Conservation (phyloP, 1,140 invertebrate genomes). For the Brachionus manjavacas region DNA sequence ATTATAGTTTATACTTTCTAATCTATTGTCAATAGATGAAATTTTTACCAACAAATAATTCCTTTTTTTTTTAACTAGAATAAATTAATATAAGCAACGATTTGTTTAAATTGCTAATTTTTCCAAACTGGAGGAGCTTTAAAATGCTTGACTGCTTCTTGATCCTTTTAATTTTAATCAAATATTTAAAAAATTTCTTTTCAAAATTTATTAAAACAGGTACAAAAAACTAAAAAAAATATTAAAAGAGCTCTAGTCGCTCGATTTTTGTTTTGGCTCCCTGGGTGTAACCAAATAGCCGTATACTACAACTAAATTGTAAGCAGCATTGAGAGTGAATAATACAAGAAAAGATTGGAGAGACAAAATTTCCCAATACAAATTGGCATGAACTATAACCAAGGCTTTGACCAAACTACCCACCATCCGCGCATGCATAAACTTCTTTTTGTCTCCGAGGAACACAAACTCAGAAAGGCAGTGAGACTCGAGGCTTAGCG, state of each 20-base stretch:
- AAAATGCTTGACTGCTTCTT: no score
- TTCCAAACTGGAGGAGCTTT: no score
- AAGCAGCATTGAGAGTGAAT: background rate
- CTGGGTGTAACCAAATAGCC: background rate
- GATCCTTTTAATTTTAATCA: no score
- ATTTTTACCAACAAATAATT: no score
- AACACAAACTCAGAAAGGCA: background rate
- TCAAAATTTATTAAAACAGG: no score
- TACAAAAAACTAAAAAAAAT: background rate
- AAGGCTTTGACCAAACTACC: background rate
- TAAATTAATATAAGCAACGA: no score
- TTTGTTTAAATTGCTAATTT: background rate
- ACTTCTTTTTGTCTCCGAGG: background rate
- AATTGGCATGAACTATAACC: background rate
- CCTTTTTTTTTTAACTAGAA: no score
- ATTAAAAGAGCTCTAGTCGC: background rate
- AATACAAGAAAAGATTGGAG: background rate
- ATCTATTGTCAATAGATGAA: no score
- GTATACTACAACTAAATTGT: constrained; percentile 2
- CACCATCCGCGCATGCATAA: background rate
- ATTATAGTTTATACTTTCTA: no score
- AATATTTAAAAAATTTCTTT: no score
- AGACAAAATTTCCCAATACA: background rate
- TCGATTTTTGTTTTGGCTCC: background rate
- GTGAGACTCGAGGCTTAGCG: background rate